phyloP scores from a whole-genome alignment of 2,888 invertebrate genomes.

The Agonopterix alstromeriana region DNA sequence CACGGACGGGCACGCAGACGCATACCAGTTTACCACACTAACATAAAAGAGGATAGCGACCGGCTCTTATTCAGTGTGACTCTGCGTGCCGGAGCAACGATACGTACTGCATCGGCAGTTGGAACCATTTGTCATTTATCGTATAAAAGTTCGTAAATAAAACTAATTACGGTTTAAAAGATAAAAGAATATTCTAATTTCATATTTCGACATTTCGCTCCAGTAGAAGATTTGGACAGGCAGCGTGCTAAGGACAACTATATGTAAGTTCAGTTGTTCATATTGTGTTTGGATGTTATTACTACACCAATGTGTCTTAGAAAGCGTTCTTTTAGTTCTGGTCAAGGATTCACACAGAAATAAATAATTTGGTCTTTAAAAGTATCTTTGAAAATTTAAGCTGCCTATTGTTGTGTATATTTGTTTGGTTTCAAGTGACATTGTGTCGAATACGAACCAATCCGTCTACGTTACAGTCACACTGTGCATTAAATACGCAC shows the following conservation, averaged over 20 bases:
- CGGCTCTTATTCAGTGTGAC: slow-evolving; percentile 58
- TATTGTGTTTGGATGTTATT: background rate
- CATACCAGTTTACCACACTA: slow-evolving; percentile 61
- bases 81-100: slow-evolving; percentile 41
- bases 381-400: too few relatives aligned
- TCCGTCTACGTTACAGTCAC: slow-evolving; percentile 19
- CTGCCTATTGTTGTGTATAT: too few relatives aligned
- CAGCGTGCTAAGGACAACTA: background rate
- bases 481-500: slow-evolving; percentile 36
- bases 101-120: slow-evolving; percentile 13
- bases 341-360: too few relatives aligned
- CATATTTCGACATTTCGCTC: too few relatives aligned
- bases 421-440: too few relatives aligned
- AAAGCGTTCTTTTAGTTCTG: too few relatives aligned
- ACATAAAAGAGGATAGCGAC: slow-evolving; percentile 69
- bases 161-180: background rate
- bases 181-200: background rate
- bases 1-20: slow-evolving; percentile 27
- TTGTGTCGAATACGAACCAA: too few relatives aligned
- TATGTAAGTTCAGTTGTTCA: slow-evolving; percentile 4
- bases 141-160: background rate
- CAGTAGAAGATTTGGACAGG: background rate
- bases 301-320: too few relatives aligned
- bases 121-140: background rate
- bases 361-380: too few relatives aligned